Conservation (phyloP, 2,888 invertebrate genomes). For the Acleris cristana region DNA sequence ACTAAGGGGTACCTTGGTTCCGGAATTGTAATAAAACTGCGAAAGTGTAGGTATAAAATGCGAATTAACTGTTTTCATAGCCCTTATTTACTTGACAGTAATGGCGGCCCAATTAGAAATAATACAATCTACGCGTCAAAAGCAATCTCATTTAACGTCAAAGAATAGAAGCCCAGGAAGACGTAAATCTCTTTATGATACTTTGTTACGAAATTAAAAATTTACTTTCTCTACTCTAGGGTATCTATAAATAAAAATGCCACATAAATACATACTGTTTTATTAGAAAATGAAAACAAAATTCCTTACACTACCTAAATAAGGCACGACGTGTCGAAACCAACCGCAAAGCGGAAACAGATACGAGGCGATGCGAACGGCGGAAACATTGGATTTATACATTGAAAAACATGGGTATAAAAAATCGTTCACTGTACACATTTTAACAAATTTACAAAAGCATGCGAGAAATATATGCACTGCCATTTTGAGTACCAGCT, state of each 20-base stretch:
- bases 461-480: background rate
- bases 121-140: too few species aligned
- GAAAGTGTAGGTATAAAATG: too few species aligned
- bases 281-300: constrained; percentile 83
- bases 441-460: constrained; percentile 52
- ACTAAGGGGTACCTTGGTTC: too few species aligned
- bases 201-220: too few species aligned
- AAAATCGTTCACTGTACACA: constrained; percentile 55
- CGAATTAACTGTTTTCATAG: too few species aligned
- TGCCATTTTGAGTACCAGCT: constrained; percentile 21
- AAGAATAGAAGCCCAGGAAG: too few species aligned
- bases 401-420: constrained; percentile 34
- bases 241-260: constrained; percentile 46
- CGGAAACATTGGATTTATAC: constrained; percentile 18
- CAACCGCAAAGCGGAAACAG: constrained; percentile 51
- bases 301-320: constrained; percentile 80
- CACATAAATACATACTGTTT: constrained; percentile 73
- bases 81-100: too few species aligned
- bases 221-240: background rate
- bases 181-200: too few species aligned
- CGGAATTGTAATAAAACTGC: too few species aligned
- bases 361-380: constrained; percentile 45
- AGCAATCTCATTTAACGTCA: too few species aligned
- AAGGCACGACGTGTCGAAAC: constrained; percentile 79
- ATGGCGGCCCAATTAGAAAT: too few species aligned